phyloP scores from a whole-genome alignment of 2,888 invertebrate genomes.

The Dysmachus trigonus region DNA sequence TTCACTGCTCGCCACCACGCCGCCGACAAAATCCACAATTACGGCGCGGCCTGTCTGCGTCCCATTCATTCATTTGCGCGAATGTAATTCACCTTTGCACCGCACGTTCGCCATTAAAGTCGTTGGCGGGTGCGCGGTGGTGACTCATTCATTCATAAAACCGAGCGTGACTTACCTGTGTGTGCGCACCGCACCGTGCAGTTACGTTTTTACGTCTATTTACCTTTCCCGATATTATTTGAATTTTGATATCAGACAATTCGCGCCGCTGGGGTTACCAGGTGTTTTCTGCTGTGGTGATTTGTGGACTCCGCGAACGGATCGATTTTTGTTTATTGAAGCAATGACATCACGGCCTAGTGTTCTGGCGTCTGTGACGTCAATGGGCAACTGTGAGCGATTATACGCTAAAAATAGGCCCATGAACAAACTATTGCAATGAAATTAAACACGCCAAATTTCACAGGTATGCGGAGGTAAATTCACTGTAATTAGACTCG shows the following conservation, averaged over 20 bases:
- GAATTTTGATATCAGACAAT: conserved; percentile 25
- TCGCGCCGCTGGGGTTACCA: conserved; percentile 27
- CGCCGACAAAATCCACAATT: conserved; percentile 43
- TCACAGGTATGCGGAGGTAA: conserved; percentile 1
- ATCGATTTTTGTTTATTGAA: neutral
- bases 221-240: conserved; percentile 16
- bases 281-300: neutral
- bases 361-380: neutral
- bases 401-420: neutral
- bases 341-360: conserved; percentile 6
- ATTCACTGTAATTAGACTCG: conserved; percentile 2
- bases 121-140: conserved; percentile 27
- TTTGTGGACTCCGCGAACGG: neutral
- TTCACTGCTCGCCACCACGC: conserved; percentile 11
- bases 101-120: conserved; percentile 17
- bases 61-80: conserved; percentile 45
- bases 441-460: conserved; percentile 27
- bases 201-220: conserved; percentile 30
- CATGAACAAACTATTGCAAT: neutral
- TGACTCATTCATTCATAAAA: conserved; percentile 43
- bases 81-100: conserved; percentile 43
- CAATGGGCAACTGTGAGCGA: neutral
- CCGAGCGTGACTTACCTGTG: conserved; percentile 34
- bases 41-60: conserved; percentile 37
- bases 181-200: conserved; percentile 13